Percentiles rank a stretch among this genome's conserved stretches.
Evolutionary conservation across 1,140 invertebrate genomes (phyloP).

Genomic region (Harpegnathos saltator): DNA sequence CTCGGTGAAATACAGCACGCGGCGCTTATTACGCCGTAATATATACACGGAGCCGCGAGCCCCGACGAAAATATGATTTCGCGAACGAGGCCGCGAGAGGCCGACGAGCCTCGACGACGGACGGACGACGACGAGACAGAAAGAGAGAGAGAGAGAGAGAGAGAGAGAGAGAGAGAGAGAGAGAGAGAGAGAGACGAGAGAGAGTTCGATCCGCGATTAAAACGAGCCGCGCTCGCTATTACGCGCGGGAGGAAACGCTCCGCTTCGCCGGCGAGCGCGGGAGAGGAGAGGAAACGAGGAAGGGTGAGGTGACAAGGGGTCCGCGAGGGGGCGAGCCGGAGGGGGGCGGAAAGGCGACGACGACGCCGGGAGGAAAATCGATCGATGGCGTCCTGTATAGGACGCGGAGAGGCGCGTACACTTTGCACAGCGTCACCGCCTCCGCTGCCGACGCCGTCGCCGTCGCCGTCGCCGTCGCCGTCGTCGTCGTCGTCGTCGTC

Average conservation of each 20-base stretch:
- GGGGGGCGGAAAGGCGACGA: conserved; percentile 44
- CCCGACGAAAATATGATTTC: conserved; percentile 68
- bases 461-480: not conserved
- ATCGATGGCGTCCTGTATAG: conserved; percentile 80
- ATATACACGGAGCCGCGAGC: conserved; percentile 17
- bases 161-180: not conserved
- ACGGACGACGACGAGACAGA: no score
- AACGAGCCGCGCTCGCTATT: no score
- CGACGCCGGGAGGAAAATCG: conserved; percentile 76
- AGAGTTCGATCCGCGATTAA: no score
- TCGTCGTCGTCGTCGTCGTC: no score
- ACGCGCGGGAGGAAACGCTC: conserved; percentile 22
- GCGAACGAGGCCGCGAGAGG: conserved; percentile 39
- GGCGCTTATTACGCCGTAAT: conserved; percentile 58
- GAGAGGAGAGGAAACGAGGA: conserved; percentile 52
- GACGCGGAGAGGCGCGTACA: conserved; percentile 70
- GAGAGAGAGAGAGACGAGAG: conserved; percentile 58
- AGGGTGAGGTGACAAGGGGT: conserved; percentile 50
- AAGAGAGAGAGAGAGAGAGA: no score
- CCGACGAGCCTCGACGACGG: not conserved
- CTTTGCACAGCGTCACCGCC: conserved; percentile 60
- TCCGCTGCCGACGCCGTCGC: no score
- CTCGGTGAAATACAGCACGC: conserved; percentile 16
- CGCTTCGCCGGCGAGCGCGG: not conserved
- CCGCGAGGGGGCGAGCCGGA: not conserved